Evolutionary conservation across 1,140 invertebrate genomes (phyloP).

Genomic region (Helicoverpa armigera): DNA sequence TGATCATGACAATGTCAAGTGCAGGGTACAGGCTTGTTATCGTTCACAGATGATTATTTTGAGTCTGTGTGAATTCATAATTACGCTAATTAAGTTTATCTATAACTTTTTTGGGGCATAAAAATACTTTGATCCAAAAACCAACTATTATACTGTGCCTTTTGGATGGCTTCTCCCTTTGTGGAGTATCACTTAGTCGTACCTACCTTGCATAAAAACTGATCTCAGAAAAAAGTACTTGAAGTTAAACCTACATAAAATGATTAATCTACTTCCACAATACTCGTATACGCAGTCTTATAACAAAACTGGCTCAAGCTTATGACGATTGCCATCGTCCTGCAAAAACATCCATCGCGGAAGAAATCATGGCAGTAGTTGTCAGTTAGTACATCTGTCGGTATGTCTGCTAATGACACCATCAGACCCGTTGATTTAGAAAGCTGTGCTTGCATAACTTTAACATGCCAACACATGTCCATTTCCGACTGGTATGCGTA

Average conservation of each 20-base stretch:
- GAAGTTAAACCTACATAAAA: not conserved
- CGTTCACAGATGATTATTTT: conserved; percentile 7
- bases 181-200: too few species aligned
- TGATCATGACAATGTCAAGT: conserved; percentile 11
- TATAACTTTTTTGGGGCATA: too few species aligned
- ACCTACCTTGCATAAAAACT: too few species aligned
- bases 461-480: conserved; percentile 26
- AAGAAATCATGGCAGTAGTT: not conserved
- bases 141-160: too few species aligned
- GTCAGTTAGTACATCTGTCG: not conserved
- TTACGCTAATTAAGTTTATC: not conserved
- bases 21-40: not conserved
- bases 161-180: too few species aligned
- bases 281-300: too few species aligned
- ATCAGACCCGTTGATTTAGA: conserved; percentile 26
- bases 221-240: too few species aligned
- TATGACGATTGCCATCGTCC: too few species aligned
- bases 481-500: not conserved
- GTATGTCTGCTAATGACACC: conserved; percentile 30
- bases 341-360: too few species aligned
- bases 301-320: too few species aligned
- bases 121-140: too few species aligned
- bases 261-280: not conserved
- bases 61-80: too few species aligned
- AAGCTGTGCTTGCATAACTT: conserved; percentile 22